Percentiles rank a stretch among this genome's conserved stretches.
phyloP scores from a whole-genome alignment of 1,140 invertebrate genomes.

The Cotesia chilonis region DNA sequence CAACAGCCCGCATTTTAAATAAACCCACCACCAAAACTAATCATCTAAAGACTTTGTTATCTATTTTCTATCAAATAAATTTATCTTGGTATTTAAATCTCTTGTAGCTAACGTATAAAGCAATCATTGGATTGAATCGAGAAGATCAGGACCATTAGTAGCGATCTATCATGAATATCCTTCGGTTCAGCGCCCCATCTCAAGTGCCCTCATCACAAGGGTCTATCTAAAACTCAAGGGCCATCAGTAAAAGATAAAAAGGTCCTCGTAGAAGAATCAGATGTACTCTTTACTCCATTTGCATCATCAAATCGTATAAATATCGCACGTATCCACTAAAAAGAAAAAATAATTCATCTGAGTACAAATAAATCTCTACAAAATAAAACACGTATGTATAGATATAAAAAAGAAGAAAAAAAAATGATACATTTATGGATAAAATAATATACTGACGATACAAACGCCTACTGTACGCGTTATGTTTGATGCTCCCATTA shows the following conservation, averaged over 20 bases:
- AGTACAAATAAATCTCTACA: neutral
- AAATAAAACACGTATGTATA: neutral
- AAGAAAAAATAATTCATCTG: neutral
- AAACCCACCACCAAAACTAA: too few relatives aligned
- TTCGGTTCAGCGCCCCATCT: neutral
- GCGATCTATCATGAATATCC: neutral
- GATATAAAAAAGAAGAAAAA: slow-evolving; percentile 5
- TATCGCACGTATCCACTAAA: slow-evolving; percentile 1
- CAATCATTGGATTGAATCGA: neutral
- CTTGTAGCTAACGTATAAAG: neutral
- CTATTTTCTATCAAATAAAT: slow-evolving; percentile 3
- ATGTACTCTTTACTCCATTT: slow-evolving; percentile 1
- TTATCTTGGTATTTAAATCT: neutral
- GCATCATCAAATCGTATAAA: slow-evolving; percentile 7
- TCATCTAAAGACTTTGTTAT: neutral
- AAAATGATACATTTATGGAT: neutral
- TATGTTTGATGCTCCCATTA: slow-evolving; percentile 46
- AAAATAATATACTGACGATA: neutral
- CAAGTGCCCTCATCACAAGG: neutral
- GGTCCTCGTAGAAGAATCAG: slow-evolving; percentile 5
- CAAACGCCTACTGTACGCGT: slow-evolving; percentile 7
- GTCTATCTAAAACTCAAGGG: slow-evolving; percentile 4
- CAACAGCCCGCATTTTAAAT: too few relatives aligned
- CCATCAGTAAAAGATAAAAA: slow-evolving; percentile 16
- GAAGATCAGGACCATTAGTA: neutral